Base-by-base conservation (phyloP, 2,113 vertebrate genomes). In the Puma concolor region DNA sequence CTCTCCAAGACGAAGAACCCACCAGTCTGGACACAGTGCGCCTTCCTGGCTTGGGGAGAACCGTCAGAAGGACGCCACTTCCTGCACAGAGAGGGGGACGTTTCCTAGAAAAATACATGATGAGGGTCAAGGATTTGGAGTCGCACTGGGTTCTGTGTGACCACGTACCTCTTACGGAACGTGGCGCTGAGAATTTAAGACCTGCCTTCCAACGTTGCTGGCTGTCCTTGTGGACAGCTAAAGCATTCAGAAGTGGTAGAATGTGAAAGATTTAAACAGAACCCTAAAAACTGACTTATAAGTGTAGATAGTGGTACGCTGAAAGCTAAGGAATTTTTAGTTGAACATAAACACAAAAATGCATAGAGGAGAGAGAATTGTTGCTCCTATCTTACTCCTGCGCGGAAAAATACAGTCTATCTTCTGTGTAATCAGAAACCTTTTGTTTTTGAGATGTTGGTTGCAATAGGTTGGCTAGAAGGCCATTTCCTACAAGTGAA, bases 391-490 rank as follows among this genome's bases (percentile, higher is more conserved):
- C 29, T 86, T 69, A 77, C 7, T 60, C 54, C 94, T 66, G 29
- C 17, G n/a, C 36, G 29, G 91, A 84, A 88, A 77, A 93, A 79
- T 33, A 79, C 92, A 87, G 74, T 71, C 85, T 88, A 2, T 72
- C 86, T 60, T 88, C 38, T 74, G 7, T 72, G 36, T 96, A 21
- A 67, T 57, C 66, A 50, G 85, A 95, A 96, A 11, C 14, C 88
- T 96, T 93, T 93, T 82, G 76, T 41, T 97, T 93, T 94, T 48
- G 31, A 60, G 95, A 71, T 64, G n/a, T 64, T 79, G 71, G n/a
- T 71, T 50, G 85, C 57, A 77, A 69, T 77, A 85, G 66, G 21
- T 97, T 77, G 48, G 15, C 36, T 54, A n/a, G 94, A 91, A 91
- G 71, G 77, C 77, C 44, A 79, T 97, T 97, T 94, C 85, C 88